These are phyloP conservation scores for Heliconius melpomene DNA, from an alignment of 1,140 invertebrate genomes.

Conservation along the genomic window DNA sequence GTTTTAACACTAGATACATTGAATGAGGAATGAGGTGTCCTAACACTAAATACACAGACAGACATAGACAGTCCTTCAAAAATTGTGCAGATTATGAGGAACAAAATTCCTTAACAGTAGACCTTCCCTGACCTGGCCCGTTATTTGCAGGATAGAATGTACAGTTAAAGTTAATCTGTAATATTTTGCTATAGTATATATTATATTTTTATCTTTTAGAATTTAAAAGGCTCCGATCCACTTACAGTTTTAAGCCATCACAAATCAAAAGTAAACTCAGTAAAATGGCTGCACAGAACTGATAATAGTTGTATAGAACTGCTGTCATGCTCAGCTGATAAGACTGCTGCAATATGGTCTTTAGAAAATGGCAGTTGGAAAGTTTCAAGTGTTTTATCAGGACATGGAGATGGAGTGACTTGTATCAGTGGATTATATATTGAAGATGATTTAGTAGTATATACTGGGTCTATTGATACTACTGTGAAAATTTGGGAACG, in stretches of 20 bases:
- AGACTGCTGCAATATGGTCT: constrained; percentile 88
- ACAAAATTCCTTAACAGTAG: no score
- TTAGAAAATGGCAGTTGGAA: constrained; percentile 65
- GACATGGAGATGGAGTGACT: constrained; percentile 83
- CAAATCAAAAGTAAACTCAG: constrained; percentile 84
- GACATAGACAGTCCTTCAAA: no score
- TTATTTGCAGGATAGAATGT: no score
- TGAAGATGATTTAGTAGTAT: constrained; percentile 77
- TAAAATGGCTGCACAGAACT: constrained; percentile 86
- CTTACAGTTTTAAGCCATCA: constrained; percentile 65
- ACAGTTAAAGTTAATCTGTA: no score
- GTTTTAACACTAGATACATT: no score
- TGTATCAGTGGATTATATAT: constrained; percentile 83
- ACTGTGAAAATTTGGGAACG: constrained; percentile 85
- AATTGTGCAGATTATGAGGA: no score
- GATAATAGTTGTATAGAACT: constrained; percentile 79
- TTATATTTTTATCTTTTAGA: constrained; percentile 49
- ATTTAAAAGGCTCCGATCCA: constrained; percentile 54
- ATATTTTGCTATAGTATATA: no score
- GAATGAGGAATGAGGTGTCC: no score
- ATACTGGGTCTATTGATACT: constrained; percentile 84
- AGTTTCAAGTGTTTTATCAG: constrained; percentile 71
- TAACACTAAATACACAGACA: no score
- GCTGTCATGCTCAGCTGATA: constrained; percentile 89
- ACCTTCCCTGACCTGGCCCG: no score